phyloP scores from a whole-genome alignment of 2,888 invertebrate species.

The Brachynemurus nebulosus region DNA sequence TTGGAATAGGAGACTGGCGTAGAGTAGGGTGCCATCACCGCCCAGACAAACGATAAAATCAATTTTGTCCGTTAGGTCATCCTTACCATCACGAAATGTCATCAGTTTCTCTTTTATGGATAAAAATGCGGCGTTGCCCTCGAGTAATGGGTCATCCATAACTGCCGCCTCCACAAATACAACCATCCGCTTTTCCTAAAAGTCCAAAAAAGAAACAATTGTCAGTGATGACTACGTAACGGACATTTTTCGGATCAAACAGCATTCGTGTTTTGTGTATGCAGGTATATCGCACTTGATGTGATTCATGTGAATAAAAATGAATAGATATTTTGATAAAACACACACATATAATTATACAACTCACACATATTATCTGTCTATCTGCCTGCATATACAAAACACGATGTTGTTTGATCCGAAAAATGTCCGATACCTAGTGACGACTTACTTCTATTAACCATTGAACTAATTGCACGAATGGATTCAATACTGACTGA shows the following conservation, averaged over 20 bases:
- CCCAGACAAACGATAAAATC: slow-evolving; percentile 95
- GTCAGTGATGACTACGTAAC: not conserved
- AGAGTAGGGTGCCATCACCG: slow-evolving; percentile 91
- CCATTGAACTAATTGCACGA: slow-evolving; percentile 88
- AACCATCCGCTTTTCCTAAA: slow-evolving; percentile 87
- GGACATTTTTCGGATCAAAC: too few relatives aligned
- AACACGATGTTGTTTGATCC: too few relatives aligned
- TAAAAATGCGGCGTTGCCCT: slow-evolving; percentile 59
- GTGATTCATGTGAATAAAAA: too few relatives aligned
- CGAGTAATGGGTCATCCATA: slow-evolving; percentile 66
- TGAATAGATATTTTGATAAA: too few relatives aligned
- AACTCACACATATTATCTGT: not conserved
- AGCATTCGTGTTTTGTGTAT: too few relatives aligned
- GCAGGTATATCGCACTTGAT: too few relatives aligned
- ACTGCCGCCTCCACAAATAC: slow-evolving; percentile 89
- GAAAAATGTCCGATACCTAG: too few relatives aligned
- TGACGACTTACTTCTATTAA: slow-evolving; percentile 60
- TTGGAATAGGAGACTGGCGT: slow-evolving; percentile 89
- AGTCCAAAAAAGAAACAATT: slow-evolving; percentile 17
- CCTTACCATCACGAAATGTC: slow-evolving; percentile 78
- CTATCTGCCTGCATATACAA: too few relatives aligned
- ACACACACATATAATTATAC: not conserved
- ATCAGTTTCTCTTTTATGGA: slow-evolving; percentile 70
- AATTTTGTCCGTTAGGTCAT: slow-evolving; percentile 90
- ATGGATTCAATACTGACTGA: slow-evolving; percentile 74